These are phyloP conservation scores for Carcharodon carcharias DNA, from an alignment of 2,797 vertebrate genomes.

Conservation along the genomic window DNA sequence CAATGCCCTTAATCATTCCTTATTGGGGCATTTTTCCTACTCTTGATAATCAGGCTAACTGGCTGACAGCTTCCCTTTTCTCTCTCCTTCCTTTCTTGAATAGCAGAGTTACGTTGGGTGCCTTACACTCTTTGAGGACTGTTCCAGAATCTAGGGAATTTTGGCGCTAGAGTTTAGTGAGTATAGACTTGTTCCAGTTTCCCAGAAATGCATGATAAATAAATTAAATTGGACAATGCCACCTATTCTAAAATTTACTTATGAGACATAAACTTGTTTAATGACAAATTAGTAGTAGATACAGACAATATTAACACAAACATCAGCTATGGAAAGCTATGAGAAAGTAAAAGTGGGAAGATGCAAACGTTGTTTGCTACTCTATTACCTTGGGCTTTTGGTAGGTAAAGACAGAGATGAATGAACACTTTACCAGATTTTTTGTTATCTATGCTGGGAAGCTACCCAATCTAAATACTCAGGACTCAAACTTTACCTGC, in stretches of 20 bases:
- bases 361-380: neutral
- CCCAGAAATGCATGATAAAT: neutral
- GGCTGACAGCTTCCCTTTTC: no score
- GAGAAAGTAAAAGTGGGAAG: neutral
- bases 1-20: no score
- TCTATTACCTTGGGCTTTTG: neutral
- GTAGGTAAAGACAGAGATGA: neutral
- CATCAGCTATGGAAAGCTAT: neutral
- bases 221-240: neutral
- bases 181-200: neutral
- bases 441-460: neutral
- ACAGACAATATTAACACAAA: neutral
- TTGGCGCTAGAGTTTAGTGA: neutral
- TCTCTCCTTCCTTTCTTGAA: no score
- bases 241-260: neutral
- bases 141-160: neutral
- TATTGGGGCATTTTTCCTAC: no score
- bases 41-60: no score
- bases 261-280: neutral
- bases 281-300: neutral
- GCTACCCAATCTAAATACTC: neutral
- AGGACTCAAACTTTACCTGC: neutral
- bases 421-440: neutral
- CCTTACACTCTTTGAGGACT: no score
- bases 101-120: no score